These are phyloP conservation scores for Taphrorychus bicolor DNA, from an alignment of 2,888 invertebrate species.

Conservation along the genomic window DNA sequence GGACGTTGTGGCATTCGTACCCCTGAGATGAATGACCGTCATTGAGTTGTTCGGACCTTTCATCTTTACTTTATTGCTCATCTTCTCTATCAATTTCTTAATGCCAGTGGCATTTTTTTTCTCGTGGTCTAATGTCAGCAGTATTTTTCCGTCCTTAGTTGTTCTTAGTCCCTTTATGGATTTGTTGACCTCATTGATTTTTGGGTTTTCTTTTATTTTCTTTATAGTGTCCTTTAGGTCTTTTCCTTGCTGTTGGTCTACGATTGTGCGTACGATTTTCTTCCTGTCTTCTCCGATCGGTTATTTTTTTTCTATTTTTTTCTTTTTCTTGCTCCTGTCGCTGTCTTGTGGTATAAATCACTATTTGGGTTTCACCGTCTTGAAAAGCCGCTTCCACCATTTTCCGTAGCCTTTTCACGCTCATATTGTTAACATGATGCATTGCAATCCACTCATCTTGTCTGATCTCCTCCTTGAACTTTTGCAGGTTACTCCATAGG, in stretches of 20 bases:
- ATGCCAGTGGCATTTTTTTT: neutral
- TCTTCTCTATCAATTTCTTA: neutral
- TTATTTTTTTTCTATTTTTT: neutral
- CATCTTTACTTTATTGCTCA: neutral
- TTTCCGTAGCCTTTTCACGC: neutral
- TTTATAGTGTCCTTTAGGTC: neutral
- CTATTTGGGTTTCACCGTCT: neutral
- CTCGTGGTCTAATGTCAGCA: neutral
- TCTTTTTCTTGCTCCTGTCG: neutral
- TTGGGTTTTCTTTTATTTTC: neutral
- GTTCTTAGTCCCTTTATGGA: neutral
- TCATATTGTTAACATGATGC: neutral
- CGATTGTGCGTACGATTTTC: neutral
- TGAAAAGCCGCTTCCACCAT: neutral
- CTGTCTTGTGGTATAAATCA: neutral
- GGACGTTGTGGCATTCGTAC: slow-evolving; percentile 4
- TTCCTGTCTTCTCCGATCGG: neutral
- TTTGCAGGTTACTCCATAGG: neutral
- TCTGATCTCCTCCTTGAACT: neutral
- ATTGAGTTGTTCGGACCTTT: neutral
- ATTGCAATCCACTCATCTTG: neutral
- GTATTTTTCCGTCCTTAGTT: neutral
- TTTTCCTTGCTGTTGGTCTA: neutral
- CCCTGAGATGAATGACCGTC: slow-evolving; percentile 2
- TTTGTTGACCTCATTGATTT: neutral